These are phyloP conservation scores for Gallinago media DNA, from an alignment of 2,113 vertebrate species.

Conservation along the genomic window DNA sequence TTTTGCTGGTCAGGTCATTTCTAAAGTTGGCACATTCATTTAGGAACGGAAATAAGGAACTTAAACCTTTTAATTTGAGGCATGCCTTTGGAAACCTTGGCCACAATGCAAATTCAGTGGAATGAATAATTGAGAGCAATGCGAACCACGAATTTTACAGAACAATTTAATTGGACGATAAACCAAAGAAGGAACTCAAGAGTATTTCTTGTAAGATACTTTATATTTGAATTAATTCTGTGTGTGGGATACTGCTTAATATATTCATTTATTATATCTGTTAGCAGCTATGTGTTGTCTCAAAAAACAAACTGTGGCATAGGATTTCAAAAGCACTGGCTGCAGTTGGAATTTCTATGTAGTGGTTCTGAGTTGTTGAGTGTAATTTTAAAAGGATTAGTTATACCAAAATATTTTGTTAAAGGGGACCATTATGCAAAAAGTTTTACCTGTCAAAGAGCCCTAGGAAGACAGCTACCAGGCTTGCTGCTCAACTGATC, in stretches of 20 bases:
- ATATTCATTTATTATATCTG: slow-evolving; percentile 51
- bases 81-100: background rate
- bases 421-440: slow-evolving; percentile 1
- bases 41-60: background rate
- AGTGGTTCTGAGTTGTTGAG: slow-evolving; percentile 26
- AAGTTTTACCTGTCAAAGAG: slow-evolving; percentile 33
- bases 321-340: slow-evolving; percentile 48
- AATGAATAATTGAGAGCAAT: background rate
- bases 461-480: background rate
- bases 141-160: background rate
- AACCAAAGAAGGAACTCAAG: background rate
- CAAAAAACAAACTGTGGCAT: slow-evolving; percentile 54
- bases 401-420: slow-evolving; percentile 60
- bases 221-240: background rate
- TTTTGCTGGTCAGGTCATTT: background rate
- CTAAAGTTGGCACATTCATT: background rate
- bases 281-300: slow-evolving; percentile 50
- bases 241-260: background rate
- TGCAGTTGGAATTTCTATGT: slow-evolving; percentile 18
- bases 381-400: slow-evolving; percentile 63
- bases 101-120: background rate
- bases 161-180: background rate
- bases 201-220: background rate
- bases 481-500: background rate
- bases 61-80: background rate